Percentiles rank a stretch among this genome's conserved stretches.
Conservation (phyloP, 2,888 invertebrate species). For the Blomia tropicalis region DNA sequence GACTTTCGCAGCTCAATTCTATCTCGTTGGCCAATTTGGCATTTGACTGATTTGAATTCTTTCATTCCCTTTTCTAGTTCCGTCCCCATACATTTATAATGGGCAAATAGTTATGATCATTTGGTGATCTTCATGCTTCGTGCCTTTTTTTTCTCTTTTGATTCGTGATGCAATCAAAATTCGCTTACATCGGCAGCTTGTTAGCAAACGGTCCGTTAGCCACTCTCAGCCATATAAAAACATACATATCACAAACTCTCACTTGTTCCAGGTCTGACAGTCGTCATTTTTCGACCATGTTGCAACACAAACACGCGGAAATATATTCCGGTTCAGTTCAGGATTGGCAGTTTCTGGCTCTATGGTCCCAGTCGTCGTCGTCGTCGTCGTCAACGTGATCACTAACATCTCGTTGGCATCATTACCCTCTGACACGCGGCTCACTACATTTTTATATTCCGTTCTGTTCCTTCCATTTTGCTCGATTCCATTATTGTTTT, state of each 20-base stretch:
- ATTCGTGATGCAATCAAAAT: constrained; percentile 7
- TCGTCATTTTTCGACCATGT: too few species aligned
- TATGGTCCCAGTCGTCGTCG: too few species aligned
- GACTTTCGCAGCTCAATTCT: neutral
- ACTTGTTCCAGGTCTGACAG: too few species aligned
- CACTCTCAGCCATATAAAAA: neutral
- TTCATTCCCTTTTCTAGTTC: too few species aligned
- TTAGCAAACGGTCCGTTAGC: neutral
- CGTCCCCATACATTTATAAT: too few species aligned
- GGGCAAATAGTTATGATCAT: neutral
- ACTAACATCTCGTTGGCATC: neutral
- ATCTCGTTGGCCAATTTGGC: constrained; percentile 2
- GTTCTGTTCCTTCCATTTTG: neutral
- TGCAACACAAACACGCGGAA: too few species aligned
- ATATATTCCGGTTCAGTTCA: too few species aligned
- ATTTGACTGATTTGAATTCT: neutral
- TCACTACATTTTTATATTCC: too few species aligned
- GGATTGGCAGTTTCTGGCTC: too few species aligned
- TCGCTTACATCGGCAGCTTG: constrained; percentile 15
- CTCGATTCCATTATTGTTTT: constrained; percentile 7
- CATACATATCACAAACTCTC: too few species aligned
- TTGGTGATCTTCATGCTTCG: neutral
- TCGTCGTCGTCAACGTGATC: too few species aligned
- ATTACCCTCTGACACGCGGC: constrained; percentile 14
- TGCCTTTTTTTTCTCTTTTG: too few species aligned